Conservation (phyloP, 1,140 invertebrate genomes). For the Eumaeus atala region DNA sequence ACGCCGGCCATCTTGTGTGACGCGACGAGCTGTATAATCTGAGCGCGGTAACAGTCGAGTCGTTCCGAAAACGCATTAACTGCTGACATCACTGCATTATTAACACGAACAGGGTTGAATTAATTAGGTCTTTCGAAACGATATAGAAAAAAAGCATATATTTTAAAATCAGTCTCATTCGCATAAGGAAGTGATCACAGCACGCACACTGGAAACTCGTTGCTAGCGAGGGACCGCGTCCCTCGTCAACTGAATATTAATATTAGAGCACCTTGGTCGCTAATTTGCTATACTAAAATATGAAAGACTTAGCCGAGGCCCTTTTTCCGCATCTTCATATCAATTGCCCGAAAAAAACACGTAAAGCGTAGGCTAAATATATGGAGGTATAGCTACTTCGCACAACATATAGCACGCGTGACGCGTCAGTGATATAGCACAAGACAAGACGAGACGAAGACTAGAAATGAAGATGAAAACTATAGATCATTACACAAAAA, state of each 20-base stretch:
- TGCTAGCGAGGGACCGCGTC: constrained; percentile 63
- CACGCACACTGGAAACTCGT: constrained; percentile 72
- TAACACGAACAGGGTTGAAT: neutral
- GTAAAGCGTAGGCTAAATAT: constrained; percentile 28
- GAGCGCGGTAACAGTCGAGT: neutral
- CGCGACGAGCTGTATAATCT: too few relatives aligned
- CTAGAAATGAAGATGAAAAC: constrained; percentile 57
- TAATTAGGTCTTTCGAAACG: constrained; percentile 32
- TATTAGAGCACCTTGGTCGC: constrained; percentile 68
- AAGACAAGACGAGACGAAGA: constrained; percentile 52
- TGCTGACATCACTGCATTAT: neutral
- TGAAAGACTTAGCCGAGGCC: constrained; percentile 49
- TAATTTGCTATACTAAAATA: constrained; percentile 66
- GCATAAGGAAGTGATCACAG: constrained; percentile 74
- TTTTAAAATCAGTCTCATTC: constrained; percentile 74
- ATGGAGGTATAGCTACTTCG: constrained; percentile 47
- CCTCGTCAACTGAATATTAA: constrained; percentile 60
- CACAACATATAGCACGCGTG: constrained; percentile 29
- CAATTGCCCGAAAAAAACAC: constrained; percentile 53
- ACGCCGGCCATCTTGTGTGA: neutral
- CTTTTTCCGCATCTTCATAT: constrained; percentile 28
- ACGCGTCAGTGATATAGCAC: constrained; percentile 29
- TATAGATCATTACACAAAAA: constrained; percentile 38
- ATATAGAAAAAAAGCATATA: constrained; percentile 60
- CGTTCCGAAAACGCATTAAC: neutral